Conservation (phyloP, 1,140 invertebrate species). For the Drosophila carrolli region DNA sequence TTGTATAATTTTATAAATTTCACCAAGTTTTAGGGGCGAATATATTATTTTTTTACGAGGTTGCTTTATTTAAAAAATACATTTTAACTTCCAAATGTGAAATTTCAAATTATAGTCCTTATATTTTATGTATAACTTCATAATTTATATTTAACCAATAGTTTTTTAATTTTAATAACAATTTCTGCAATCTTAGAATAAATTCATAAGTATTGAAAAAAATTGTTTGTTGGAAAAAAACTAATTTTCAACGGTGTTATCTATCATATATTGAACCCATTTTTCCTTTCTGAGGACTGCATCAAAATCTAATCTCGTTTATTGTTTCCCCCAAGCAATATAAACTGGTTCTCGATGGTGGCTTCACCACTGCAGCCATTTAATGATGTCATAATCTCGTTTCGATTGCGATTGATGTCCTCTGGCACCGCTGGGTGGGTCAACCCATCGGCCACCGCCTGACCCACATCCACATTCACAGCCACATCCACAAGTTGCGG, state of each 20-base stretch:
- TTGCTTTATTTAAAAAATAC: too few relatives aligned
- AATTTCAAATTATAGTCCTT: too few relatives aligned
- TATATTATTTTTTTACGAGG: too few relatives aligned
- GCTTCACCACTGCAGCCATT: not conserved
- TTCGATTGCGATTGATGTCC: slow-evolving; percentile 30
- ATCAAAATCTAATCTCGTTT: not conserved
- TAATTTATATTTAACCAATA: too few relatives aligned
- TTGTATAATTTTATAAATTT: too few relatives aligned
- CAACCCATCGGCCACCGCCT: not conserved
- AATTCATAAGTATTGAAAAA: too few relatives aligned
- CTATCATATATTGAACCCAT: not conserved
- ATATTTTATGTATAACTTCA: too few relatives aligned
- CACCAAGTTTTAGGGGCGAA: too few relatives aligned
- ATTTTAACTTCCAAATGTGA: too few relatives aligned
- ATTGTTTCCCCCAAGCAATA: not conserved
- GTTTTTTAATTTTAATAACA: too few relatives aligned
- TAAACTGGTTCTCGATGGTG: slow-evolving; percentile 5
- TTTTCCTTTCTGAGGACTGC: not conserved
- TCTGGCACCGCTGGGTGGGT: slow-evolving; percentile 3
- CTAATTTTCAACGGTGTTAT: not conserved
- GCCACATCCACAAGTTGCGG: slow-evolving; percentile 11
- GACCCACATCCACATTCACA: slow-evolving; percentile 23
- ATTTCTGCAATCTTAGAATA: too few relatives aligned
- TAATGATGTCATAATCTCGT: slow-evolving; percentile 30
- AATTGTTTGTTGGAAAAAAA: too few relatives aligned